Base-by-base conservation (phyloP, 2,113 vertebrate genomes). In the Tachycineta bicolor region DNA sequence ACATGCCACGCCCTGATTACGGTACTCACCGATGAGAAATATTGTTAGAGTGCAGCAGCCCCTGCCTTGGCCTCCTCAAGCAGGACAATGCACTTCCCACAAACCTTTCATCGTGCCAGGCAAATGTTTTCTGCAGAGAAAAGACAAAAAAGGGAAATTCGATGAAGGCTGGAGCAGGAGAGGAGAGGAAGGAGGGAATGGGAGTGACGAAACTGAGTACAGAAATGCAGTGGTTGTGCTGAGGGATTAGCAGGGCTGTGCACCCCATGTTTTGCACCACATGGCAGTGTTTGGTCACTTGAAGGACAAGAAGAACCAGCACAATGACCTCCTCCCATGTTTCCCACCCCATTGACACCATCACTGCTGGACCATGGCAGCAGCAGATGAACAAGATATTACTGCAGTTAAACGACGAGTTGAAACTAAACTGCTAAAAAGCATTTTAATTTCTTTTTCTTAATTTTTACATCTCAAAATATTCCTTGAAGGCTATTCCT, bases 401-500 rank as follows among this genome's bases (percentile, higher is more conserved):
- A 41, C 44, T 47, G 33, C 4, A 11, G 21, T 70, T 70, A 86
- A 77, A 70, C 2, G 1, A 67, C 26, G 15, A 14, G 14, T 41
- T 93, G 24, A 49, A 95, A 79, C 12, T 39, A 50, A 78, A 47
- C 20, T 60, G 44, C 17, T 79, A 84, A 67, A 81, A 71, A 50
- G 4, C 1, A 0, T 41, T 86, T 73, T 19, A 44, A 22, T 33
- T 19, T 33, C 3, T 19, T 67, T 68, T 34, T 17, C 41, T n/a
- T 26, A 23, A 33, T 80, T 75, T 78, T 74, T 50, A 63, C n/a
- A 85, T 63, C 24, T 83, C 33, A 73, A 70, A 94, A 68, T 76
- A 69, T 79, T 87, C 59, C 83, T 97, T 94, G 69, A 93, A 86
- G 65, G 63, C 74, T 92, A 37, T 47, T 90, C 31, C 73, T 78